Base-by-base conservation (phyloP, 2,797 vertebrate species). In the Lindbergichthys nudifrons region DNA sequence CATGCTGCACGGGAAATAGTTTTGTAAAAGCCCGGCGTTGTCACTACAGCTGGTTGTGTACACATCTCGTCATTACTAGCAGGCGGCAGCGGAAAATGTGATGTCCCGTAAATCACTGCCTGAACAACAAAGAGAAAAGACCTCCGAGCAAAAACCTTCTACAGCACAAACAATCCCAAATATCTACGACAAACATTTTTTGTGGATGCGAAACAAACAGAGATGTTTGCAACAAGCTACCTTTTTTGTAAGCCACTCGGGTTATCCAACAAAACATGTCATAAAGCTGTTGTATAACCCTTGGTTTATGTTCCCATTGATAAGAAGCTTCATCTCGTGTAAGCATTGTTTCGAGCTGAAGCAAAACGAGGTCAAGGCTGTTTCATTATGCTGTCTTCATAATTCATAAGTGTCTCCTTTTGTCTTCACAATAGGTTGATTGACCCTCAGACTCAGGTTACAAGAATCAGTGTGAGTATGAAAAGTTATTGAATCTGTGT, bases 401-500 rank as follows among this genome's bases (percentile, higher is more conserved):
- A 26, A 7, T 18, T 47, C 2, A 10, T n/a, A 66, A 46, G 11
- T 41, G 39, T 42, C 0, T 11, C 32, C 32, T 74, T 41, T 41
- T 75, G 4, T 80, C 53, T 82, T 16, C 19, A 70, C 80, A 77
- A 70, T 88, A 99, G 98, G 92, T 92, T 99, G 91, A 98, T 99
- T 83, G 98, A 99, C 84, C 98, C 98, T 79, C 97, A 99, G 88
- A 99, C 98, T 36, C 98, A 99, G 93, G 98, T 99, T 59, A 97
- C 96, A 21, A 95, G 96, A 90, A 96, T 95, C 89, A 96, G 93
- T 5, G 98, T 99, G 93, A 98, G 98, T 97, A 87, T 52, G 54
- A 45, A 26, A 48, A 63, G 26, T 21, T 2, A 42, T 12, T 0
- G 0, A 15, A 7, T 57, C n/a, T 4, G 2, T 45, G 5, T 42